Percentiles rank a stretch among this genome's conserved stretches.
Conservation (phyloP, 2,113 vertebrate species). For the Mesembrinibis cayennensis region DNA sequence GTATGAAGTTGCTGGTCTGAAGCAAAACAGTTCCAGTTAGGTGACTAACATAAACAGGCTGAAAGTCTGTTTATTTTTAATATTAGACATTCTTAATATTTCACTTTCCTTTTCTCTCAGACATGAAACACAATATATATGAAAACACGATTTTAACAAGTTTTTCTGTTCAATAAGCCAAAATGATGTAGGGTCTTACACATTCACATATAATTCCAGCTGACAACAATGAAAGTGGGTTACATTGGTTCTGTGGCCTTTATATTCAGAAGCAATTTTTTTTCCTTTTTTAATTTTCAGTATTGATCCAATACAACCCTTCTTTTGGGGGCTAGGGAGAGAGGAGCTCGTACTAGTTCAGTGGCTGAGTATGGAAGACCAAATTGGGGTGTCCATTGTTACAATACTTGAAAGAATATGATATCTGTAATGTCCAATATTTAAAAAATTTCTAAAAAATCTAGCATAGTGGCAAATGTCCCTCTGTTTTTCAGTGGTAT, state of each 20-base stretch:
- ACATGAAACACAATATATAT: not conserved
- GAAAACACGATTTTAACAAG: not conserved
- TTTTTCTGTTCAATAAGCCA: not conserved
- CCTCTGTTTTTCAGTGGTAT: not conserved
- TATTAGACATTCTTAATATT: not conserved
- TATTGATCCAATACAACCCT: not conserved
- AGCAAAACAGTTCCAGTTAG: not conserved
- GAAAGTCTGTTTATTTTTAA: not conserved
- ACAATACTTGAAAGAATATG: not conserved
- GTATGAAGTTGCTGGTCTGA: not conserved
- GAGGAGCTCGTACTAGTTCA: not conserved
- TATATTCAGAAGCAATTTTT: not conserved
- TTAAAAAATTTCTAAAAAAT: not conserved
- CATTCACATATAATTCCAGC: not conserved
- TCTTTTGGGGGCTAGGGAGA: not conserved
- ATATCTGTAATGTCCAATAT: not conserved
- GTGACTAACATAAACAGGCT: not conserved
- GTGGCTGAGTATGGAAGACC: not conserved
- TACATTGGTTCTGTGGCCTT: not conserved
- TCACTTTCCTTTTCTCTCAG: not conserved
- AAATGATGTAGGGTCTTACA: not conserved
- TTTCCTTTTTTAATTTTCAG: not conserved
- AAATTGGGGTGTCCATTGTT: not conserved
- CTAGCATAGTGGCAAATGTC: not conserved
- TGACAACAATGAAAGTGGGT: not conserved